These are phyloP conservation scores for Nezara viridula DNA, from an alignment of 2,888 invertebrate species.

Conservation along the genomic window DNA sequence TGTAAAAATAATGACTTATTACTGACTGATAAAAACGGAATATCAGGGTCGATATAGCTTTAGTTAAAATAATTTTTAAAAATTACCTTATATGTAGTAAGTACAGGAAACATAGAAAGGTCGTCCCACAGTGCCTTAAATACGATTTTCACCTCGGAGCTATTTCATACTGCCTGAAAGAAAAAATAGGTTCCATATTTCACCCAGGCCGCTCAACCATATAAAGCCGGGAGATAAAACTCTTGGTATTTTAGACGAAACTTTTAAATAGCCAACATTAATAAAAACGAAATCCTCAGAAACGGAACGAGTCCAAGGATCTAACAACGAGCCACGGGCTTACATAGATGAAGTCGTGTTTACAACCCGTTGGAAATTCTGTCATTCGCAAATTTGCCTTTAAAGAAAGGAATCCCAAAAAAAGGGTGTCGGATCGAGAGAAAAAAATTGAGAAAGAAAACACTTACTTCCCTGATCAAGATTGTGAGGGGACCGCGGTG, in stretches of 20 bases:
- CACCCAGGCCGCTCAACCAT: not conserved
- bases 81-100: not conserved
- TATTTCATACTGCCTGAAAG: not conserved
- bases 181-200: conserved; percentile 40
- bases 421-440: not conserved
- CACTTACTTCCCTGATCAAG: conserved; percentile 33
- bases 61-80: too few species aligned
- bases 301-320: conserved; percentile 25
- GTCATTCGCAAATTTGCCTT: not conserved
- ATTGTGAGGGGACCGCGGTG: conserved; percentile 10
- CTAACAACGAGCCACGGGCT: not conserved
- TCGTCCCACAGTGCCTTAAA: not conserved
- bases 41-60: too few species aligned
- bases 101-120: not conserved
- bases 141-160: not conserved
- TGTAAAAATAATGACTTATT: too few species aligned
- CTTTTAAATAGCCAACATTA: conserved; percentile 34
- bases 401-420: not conserved
- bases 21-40: too few species aligned
- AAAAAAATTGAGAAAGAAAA: not conserved
- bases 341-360: not conserved
- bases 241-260: conserved; percentile 11
- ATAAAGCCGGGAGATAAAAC: conserved; percentile 32
- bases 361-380: not conserved
- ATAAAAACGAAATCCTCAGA: conserved; percentile 32